Evolutionary conservation across 1,140 invertebrate genomes (phyloP).

Genomic region (Chionoecetes opilio): DNA sequence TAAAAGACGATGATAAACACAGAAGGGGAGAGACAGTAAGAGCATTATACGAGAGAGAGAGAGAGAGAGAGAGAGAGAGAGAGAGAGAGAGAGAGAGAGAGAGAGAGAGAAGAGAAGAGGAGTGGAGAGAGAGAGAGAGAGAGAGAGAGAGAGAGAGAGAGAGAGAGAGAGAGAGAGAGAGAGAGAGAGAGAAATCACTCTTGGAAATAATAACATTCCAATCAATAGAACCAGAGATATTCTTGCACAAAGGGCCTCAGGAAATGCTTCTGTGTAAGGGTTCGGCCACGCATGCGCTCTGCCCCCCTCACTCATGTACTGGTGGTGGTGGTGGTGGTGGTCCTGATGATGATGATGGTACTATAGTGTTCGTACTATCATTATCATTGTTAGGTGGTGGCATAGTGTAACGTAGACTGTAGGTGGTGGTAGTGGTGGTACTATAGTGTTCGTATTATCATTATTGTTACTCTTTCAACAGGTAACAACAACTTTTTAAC

Average conservation of each 20-base stretch:
- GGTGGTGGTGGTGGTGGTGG: slow-evolving; percentile 31
- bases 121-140: slow-evolving; percentile 42
- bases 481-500: too few species aligned
- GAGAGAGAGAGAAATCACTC: slow-evolving; percentile 50
- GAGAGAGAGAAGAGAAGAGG: slow-evolving; percentile 14
- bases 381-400: too few species aligned
- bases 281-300: slow-evolving; percentile 23
- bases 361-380: too few species aligned
- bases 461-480: too few species aligned
- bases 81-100: slow-evolving; percentile 44
- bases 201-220: slow-evolving; percentile 46
- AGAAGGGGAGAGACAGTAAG: neutral
- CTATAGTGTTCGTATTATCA: too few species aligned
- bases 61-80: slow-evolving; percentile 31
- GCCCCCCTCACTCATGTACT: neutral
- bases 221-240: slow-evolving; percentile 59
- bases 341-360: neutral
- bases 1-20: neutral
- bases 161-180: slow-evolving; percentile 51
- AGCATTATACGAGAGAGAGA: neutral
- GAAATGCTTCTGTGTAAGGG: slow-evolving; percentile 42
- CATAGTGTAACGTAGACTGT: too few species aligned
- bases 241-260: slow-evolving; percentile 50
- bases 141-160: slow-evolving; percentile 36
- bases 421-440: too few species aligned